phyloP scores from a whole-genome alignment of 2,888 invertebrate species.

The Lampropteryx suffumata region DNA sequence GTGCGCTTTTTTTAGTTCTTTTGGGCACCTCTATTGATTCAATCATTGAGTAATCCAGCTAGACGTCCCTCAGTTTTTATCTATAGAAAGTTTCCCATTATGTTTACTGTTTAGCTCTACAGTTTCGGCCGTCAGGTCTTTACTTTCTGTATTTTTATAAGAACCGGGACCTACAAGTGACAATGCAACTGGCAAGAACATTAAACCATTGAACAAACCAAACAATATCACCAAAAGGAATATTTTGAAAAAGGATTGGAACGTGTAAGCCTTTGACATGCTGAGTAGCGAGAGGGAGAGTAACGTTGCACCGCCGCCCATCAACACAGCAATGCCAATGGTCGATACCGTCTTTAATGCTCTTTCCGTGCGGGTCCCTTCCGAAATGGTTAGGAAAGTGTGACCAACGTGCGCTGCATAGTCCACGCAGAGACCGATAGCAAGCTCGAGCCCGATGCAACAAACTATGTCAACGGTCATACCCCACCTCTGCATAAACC shows the following conservation, averaged over 20 bases:
- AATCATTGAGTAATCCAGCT: too few relatives aligned
- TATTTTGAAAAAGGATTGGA: slow-evolving; percentile 89
- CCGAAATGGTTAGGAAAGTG: slow-evolving; percentile 86
- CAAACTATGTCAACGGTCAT: slow-evolving; percentile 92
- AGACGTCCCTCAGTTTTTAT: slow-evolving; percentile 1
- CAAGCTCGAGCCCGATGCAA: slow-evolving; percentile 90
- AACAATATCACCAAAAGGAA: slow-evolving; percentile 89
- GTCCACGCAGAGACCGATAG: slow-evolving; percentile 92
- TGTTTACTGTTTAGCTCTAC: slow-evolving; percentile 65
- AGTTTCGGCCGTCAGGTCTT: slow-evolving; percentile 48
- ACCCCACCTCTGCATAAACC: slow-evolving; percentile 91
- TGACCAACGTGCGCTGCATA: slow-evolving; percentile 92
- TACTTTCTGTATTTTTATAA: slow-evolving; percentile 51
- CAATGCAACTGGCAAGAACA: slow-evolving; percentile 89
- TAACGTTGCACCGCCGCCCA: slow-evolving; percentile 90
- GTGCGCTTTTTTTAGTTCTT: too few relatives aligned
- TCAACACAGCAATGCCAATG: slow-evolving; percentile 89
- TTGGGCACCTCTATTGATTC: too few relatives aligned
- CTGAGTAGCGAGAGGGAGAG: slow-evolving; percentile 87
- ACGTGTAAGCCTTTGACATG: slow-evolving; percentile 89
- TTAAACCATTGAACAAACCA: slow-evolving; percentile 90
- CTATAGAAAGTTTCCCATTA: slow-evolving; percentile 37
- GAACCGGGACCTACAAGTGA: slow-evolving; percentile 88
- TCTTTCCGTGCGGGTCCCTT: slow-evolving; percentile 80
- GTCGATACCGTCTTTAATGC: slow-evolving; percentile 85